Percentiles rank a stretch among this genome's conserved stretches.
phyloP scores from a whole-genome alignment of 2,888 invertebrate species.

The Pilophorus perplexus region DNA sequence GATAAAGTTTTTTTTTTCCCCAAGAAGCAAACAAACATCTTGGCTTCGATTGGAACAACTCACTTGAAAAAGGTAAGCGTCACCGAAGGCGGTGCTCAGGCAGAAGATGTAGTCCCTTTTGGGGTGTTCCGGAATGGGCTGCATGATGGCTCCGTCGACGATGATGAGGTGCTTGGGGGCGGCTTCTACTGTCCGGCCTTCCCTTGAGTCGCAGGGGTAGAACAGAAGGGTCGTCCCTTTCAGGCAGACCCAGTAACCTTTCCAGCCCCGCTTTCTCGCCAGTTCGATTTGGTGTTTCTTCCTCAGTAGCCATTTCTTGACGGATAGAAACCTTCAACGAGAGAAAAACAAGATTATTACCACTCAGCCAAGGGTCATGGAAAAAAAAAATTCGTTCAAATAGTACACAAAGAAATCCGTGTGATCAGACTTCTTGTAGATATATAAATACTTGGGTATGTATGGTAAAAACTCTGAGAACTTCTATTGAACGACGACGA shows the following conservation, averaged over 20 bases:
- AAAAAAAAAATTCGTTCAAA: too few species aligned
- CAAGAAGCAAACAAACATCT: too few species aligned
- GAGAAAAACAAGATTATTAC: too few species aligned
- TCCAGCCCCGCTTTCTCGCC: constrained; percentile 95
- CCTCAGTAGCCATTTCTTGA: constrained; percentile 95
- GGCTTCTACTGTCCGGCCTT: constrained; percentile 84
- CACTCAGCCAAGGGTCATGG: too few species aligned
- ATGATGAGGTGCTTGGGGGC: constrained; percentile 94
- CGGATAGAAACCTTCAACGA: constrained; percentile 83
- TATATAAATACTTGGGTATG: too few species aligned
- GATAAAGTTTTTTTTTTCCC: too few species aligned
- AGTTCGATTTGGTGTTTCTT: constrained; percentile 96
- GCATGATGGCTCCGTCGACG: constrained; percentile 95
- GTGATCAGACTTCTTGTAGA: too few species aligned
- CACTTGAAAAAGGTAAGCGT: constrained; percentile 95
- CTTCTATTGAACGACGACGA: too few species aligned
- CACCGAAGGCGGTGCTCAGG: constrained; percentile 95
- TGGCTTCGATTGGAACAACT: too few species aligned
- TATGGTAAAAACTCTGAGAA: too few species aligned
- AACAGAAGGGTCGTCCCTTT: constrained; percentile 95
- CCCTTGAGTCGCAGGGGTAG: constrained; percentile 91
- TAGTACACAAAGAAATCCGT: too few species aligned
- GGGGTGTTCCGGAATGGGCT: constrained; percentile 98
- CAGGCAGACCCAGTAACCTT: constrained; percentile 97
- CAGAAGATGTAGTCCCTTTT: constrained; percentile 97